Conservation (phyloP, 2,797 vertebrate genomes). For the Aphelocoma californica region DNA sequence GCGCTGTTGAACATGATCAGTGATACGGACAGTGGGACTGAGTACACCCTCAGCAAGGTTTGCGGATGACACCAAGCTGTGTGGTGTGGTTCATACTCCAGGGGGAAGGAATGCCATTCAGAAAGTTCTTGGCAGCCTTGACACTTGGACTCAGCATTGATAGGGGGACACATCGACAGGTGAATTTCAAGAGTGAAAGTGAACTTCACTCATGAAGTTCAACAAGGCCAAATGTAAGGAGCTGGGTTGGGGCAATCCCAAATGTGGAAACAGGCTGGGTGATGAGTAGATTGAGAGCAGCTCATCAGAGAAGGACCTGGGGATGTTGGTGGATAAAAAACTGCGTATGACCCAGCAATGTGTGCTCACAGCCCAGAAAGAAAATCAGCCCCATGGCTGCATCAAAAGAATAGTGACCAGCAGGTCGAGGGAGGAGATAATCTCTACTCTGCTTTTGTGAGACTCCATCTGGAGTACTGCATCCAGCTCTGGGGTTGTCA, state of each 20-base stretch:
- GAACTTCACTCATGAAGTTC: not conserved
- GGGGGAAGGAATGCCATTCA: not conserved
- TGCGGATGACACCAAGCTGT: not conserved
- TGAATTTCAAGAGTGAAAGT: not conserved
- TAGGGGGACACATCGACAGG: not conserved
- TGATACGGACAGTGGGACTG: not conserved
- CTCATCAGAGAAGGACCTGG: not conserved
- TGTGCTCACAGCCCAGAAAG: not conserved
- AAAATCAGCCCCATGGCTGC: not conserved
- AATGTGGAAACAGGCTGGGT: not conserved
- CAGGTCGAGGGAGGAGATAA: not conserved
- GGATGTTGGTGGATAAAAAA: not conserved
- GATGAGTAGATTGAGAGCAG: not conserved
- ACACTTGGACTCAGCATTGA: not conserved
- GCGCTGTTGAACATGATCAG: rapidly evolving
- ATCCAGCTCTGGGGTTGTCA: not conserved
- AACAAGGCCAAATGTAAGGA: not conserved
- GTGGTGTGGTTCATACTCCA: not conserved
- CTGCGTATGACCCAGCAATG: not conserved
- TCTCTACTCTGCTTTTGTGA: not conserved
- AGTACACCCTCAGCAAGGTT: not conserved
- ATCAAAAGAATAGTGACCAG: not conserved
- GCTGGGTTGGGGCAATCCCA: not conserved
- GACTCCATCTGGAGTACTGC: not conserved
- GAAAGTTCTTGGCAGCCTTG: not conserved